These are phyloP conservation scores for Aplocera efformata DNA, from an alignment of 2,888 invertebrate genomes.

Conservation along the genomic window DNA sequence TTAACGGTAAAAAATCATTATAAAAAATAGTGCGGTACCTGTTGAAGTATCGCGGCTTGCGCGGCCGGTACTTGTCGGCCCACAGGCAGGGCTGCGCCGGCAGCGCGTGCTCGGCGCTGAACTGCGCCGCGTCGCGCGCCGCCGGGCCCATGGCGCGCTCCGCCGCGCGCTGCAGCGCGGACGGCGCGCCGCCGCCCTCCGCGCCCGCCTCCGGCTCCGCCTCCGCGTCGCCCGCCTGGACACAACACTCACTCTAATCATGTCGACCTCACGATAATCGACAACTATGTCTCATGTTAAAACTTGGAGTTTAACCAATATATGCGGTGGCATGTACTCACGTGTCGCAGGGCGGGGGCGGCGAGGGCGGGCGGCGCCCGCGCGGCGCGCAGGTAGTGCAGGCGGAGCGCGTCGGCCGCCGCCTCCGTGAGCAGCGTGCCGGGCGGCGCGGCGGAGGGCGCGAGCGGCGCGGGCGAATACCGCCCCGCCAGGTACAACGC, in stretches of 20 bases:
- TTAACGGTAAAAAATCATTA: too few relatives aligned
- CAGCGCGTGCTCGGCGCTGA: conserved; percentile 93
- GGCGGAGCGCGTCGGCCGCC: conserved; percentile 86
- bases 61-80: conserved; percentile 98
- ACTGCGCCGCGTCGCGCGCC: conserved; percentile 92
- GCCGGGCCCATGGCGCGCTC: conserved; percentile 89
- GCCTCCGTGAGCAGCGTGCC: conserved; percentile 89
- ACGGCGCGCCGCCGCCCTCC: conserved; percentile 24
- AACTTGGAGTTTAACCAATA: too few relatives aligned
- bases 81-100: conserved; percentile 94
- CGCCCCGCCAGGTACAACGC: conserved; percentile 86
- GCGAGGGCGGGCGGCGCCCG: too few relatives aligned
- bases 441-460: conserved; percentile 82
- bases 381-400: conserved; percentile 88
- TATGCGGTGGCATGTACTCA: conserved; percentile 77
- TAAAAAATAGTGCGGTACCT: too few relatives aligned
- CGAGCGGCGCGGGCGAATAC: conserved; percentile 90
- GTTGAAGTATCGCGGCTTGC: conserved; percentile 99
- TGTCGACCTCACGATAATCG: too few relatives aligned
- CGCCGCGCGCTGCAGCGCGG: conserved; percentile 50
- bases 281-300: too few relatives aligned
- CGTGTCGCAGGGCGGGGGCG: conserved; percentile 79
- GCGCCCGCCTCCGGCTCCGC: conserved; percentile 81
- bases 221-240: conserved; percentile 75
- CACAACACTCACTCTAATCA: too few relatives aligned